These are phyloP conservation scores for Erebia epiphron DNA, from an alignment of 2,888 invertebrate species.

Conservation along the genomic window DNA sequence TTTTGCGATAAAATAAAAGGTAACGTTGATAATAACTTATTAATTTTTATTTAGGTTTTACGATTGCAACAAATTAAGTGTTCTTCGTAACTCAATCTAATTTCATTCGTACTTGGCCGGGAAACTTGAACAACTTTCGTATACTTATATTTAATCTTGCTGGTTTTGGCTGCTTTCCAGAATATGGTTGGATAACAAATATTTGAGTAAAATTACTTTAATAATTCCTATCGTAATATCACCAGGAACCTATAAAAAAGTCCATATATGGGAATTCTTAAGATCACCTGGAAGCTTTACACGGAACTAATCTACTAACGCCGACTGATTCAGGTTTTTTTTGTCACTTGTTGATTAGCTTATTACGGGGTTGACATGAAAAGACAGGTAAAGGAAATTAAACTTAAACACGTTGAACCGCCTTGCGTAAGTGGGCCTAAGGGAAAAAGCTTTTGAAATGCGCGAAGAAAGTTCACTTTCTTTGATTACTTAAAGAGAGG, in stretches of 20 bases:
- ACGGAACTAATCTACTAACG: too few relatives aligned
- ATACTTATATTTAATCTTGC: constrained; percentile 27
- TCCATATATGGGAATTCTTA: too few relatives aligned
- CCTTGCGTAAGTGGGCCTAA: too few relatives aligned
- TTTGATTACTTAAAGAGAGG: too few relatives aligned
- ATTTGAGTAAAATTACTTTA: constrained; percentile 24
- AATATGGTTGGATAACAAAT: constrained; percentile 27
- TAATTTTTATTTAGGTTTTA: neutral
- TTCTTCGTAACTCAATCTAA: constrained; percentile 16
- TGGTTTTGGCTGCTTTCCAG: constrained; percentile 33
- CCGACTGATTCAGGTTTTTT: too few relatives aligned
- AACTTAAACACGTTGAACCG: too few relatives aligned
- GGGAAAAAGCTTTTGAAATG: too few relatives aligned
- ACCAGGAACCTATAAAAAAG: neutral
- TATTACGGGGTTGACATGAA: too few relatives aligned
- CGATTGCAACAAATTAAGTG: constrained; percentile 14
- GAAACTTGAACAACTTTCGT: constrained; percentile 30
- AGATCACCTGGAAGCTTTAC: too few relatives aligned
- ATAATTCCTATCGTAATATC: constrained; percentile 18
- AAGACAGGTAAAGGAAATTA: too few relatives aligned
- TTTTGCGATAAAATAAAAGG: neutral
- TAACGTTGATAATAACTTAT: neutral
- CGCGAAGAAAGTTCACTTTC: too few relatives aligned
- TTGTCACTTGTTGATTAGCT: too few relatives aligned
- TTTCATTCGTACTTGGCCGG: constrained; percentile 24